Evolutionary conservation across 2,888 invertebrate species (phyloP).

Genomic region (Drosophila nr. medialis): DNA sequence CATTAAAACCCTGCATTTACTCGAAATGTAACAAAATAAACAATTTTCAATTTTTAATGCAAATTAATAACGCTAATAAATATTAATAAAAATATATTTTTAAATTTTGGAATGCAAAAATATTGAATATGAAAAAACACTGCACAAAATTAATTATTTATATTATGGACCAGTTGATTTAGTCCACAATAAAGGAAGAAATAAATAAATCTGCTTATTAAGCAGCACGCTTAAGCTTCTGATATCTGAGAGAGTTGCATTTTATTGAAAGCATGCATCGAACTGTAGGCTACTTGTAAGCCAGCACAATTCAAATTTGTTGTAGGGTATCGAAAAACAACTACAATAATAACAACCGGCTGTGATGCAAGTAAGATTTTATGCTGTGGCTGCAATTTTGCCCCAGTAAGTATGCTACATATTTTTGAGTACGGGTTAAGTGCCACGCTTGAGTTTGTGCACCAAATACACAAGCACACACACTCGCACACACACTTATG

Average conservation of each 20-base stretch:
- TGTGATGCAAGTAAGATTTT: constrained; percentile 58
- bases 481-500: too few species aligned
- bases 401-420: constrained; percentile 77
- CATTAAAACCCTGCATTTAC: not conserved
- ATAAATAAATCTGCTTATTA: not conserved
- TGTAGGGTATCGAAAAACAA: constrained; percentile 40
- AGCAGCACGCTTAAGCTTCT: not conserved
- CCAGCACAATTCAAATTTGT: not conserved
- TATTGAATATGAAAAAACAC: not conserved
- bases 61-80: not conserved
- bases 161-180: not conserved
- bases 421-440: constrained; percentile 71
- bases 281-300: not conserved
- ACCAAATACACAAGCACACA: constrained; percentile 21
- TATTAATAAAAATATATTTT: not conserved
- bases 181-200: not conserved
- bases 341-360: constrained; percentile 37
- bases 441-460: constrained; percentile 49
- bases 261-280: not conserved
- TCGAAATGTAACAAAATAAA: too few species aligned
- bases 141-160: not conserved
- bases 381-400: constrained; percentile 70
- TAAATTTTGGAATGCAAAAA: not conserved
- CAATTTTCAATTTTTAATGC: not conserved
- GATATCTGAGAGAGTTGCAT: not conserved